Percentiles rank a stretch among this genome's conserved stretches.
phyloP scores from a whole-genome alignment of 2,888 invertebrate species.

The Anthophora plumipes region DNA sequence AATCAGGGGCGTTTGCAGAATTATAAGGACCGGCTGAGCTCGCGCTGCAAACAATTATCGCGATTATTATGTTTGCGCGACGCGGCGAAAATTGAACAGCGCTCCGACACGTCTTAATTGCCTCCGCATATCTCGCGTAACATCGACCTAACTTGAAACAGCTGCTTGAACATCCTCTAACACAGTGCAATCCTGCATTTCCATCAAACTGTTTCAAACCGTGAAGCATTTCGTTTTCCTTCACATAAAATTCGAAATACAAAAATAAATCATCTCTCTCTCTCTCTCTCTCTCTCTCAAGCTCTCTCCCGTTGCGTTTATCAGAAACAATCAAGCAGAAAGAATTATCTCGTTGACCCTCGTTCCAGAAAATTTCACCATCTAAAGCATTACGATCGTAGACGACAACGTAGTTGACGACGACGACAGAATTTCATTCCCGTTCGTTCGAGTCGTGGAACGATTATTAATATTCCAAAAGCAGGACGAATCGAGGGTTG shows the following conservation, averaged over 20 bases:
- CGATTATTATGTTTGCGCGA: constrained; percentile 22
- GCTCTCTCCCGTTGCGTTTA: too few species aligned
- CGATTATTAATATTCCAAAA: constrained; percentile 56
- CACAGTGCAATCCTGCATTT: neutral
- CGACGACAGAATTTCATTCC: constrained; percentile 22
- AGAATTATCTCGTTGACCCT: neutral
- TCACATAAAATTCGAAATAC: too few species aligned
- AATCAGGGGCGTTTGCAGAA: constrained; percentile 17
- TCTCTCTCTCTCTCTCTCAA: too few species aligned
- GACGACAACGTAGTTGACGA: too few species aligned
- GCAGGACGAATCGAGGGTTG: neutral
- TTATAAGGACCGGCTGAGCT: constrained; percentile 11
- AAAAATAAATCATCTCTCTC: too few species aligned
- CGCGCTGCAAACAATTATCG: constrained; percentile 23
- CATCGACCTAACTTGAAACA: neutral
- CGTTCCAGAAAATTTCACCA: neutral
- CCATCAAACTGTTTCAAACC: too few species aligned
- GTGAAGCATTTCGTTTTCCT: too few species aligned
- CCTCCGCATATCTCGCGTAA: neutral
- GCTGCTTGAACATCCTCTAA: neutral
- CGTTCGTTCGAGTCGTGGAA: neutral
- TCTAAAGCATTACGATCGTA: neutral
- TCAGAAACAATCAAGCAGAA: neutral
- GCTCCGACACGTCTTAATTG: constrained; percentile 33
- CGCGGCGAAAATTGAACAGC: constrained; percentile 32